Base-by-base conservation (phyloP, 2,888 invertebrate genomes). In the Idaea aversata region DNA sequence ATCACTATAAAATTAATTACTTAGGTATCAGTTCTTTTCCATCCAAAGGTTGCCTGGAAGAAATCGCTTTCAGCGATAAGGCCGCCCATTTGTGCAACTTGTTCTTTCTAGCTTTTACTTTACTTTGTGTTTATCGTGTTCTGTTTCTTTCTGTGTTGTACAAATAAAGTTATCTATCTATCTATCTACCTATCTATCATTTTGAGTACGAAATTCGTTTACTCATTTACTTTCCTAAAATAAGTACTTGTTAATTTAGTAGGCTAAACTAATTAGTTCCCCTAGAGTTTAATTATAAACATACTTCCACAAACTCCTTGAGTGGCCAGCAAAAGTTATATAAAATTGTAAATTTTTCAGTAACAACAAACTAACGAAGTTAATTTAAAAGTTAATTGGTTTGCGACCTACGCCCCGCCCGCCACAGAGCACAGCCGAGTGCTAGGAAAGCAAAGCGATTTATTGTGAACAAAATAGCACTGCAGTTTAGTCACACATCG, bases 381-480 rank as follows among this genome's bases (percentile, higher is more conserved):
- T 47, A 47, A 47, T 47, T 47, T 47, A 47, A 47, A 47, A 47
- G 47, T 47, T 47, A 47, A 47, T 47, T 47, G 47, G 47, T 47
- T 47, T 47, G 47, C 47, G 47, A 47, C 47, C 47, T 47, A 47
- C 47, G 36, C 36, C 36, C 36, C 36, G 10, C 36, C 6, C 13
- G 47, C 7, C 38, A 38, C 6, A 38, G 13, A 4, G 36, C 4
- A 36, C 36, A 13, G 47, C 3, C 10, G 25, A 47, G 13, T 47
- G 47, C 10, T 13, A 47, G 47, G 13, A 6, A 47, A 47, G 13
- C 47, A 47, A 13, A 10, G 10, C 4, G 6, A 13, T 47, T 4
- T 47, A 47, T 13, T 36, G 36, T 36, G 36, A 25, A 25, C 25
- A 25, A 25, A 25, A 25, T 25, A 1, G 1, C 25, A 25, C 25